Base-by-base conservation (phyloP, 2,888 invertebrate species). In the Prenolepis imparis region DNA sequence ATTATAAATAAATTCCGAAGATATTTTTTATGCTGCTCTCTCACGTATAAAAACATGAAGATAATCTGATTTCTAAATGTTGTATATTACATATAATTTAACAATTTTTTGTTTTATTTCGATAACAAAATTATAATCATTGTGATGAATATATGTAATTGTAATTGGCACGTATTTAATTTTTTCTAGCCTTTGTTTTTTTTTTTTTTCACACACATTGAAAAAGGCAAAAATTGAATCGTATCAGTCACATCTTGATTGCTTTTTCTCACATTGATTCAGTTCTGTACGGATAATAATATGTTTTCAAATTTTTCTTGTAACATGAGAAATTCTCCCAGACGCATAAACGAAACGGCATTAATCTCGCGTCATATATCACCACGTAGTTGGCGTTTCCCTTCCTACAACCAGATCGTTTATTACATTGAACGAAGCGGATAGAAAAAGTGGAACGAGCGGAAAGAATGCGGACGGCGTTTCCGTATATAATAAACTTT, bases 361-460 rank as follows among this genome's bases (percentile, higher is more conserved):
- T 85, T 84, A 85, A 84, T 85, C 83, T 80, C 59, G 36, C 52
- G 52, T 55, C 84, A 82, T 82, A 82, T 68, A 82, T 68, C 74
- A 66, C 74, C 24, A 28, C 24, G 18, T n/a, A 52, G 59, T 24
- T 64, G 82, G 59, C 82, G 39, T 84, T 84, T 84, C 72, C 55
- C 75, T 84, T 84, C 74, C 84, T 52, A 77, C 75, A 82, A 61
- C 75, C 36, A 44, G 84, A 84, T 82, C 84, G 64, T 82, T 84
- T 70, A 70, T 84, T 77, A 84, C 57, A 44, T 52, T 28, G 64
- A 61, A 39, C 67, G 63, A 64, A 61, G 57, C 39, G 61, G 52
- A 80, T 64, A 84, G 57, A 84, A 78, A 81, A 73, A 72, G 66
- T 55, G 41, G 64, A 83, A 59, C 39, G 44, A 48, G 59, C 44